Evolutionary conservation across 2,113 vertebrate genomes (phyloP), one percentile per base, ranked within the genome.

Genomic region (Bostrychus sinensis): DNA sequence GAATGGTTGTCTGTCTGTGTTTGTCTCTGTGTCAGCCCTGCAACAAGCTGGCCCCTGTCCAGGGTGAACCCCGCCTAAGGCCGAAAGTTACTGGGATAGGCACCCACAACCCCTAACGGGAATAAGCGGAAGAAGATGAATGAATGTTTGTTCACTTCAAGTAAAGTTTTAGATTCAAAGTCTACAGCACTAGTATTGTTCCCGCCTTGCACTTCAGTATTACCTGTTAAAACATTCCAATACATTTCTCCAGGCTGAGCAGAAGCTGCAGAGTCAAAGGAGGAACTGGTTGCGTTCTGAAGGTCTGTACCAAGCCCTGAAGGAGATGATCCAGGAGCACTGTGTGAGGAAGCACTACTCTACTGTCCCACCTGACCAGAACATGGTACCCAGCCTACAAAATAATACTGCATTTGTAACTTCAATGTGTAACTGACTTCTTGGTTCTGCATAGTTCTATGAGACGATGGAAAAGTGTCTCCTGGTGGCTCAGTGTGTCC

Each of bases 261-360:
- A 89, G 65, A 91, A 94, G 60, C 69, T 96, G 46, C 89, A 88
- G 56, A 66, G 74, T 25, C 91, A 92, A 73, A 92, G 84, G 57
- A 72, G 88, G 34, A 41, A 68, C 7, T 95, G 94, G 94, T 82
- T 96, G 56, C 83, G 86, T 39, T 91, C 86, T 1, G 93, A 95
- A 75, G 80, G 83, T 36, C 70, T 95, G 42, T 60, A 91, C 53
- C 85, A 90, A 30, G 64, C 89, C 9, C 84, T 96, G 70, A 90
- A 91, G 43, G 94, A 96, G 75, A 92, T 95, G 77, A 84, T 93
- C 45, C 81, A 91, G 65, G 92, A 95, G 3, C 84, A 91, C 69
- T 89, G 70, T 34, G 88, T 93, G 56, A 91, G 80, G 73, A 90
- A 85, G 55, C 84, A 88, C 34, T 89, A 89, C 3, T 48, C 80